A percentile compares a stretch with the other conserved stretches of the same genome.
These are phyloP conservation scores for Orientallactaga sibirica DNA, from an alignment of 2,797 vertebrate species.

Conservation along the genomic window DNA sequence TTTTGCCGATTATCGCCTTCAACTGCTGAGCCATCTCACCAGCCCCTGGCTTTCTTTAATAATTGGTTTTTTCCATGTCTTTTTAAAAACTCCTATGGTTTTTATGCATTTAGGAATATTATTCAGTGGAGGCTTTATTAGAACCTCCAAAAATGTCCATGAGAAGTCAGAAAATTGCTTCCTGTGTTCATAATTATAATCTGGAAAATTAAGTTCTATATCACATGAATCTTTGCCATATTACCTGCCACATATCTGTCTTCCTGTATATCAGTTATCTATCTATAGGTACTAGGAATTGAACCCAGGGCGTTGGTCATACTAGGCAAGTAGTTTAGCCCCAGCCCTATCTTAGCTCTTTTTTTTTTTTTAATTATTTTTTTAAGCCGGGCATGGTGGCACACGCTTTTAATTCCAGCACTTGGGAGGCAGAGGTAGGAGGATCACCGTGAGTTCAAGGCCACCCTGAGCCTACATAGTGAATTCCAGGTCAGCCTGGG, in stretches of 20 bases:
- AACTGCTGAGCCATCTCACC: no score
- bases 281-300: background rate
- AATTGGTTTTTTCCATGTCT: background rate
- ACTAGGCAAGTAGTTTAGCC: background rate
- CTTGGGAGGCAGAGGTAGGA: no score
- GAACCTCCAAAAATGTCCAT: background rate
- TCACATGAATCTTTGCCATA: background rate
- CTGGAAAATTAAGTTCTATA: constrained; percentile 24
- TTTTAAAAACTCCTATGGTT: background rate
- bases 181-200: constrained; percentile 6
- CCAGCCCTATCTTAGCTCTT: background rate
- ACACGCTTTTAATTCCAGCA: no score
- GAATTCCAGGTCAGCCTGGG: no score
- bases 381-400: no score
- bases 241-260: background rate
- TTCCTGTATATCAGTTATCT: background rate
- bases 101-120: constrained; percentile 14
- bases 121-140: background rate
- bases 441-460: no score
- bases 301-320: background rate
- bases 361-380: background rate
- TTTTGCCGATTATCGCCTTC: no score
- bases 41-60: background rate
- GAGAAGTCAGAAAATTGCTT: background rate
- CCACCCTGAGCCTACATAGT: no score